phyloP scores from a whole-genome alignment of 30 jellyfish, hydroid and myxozoan species.

The Chrysaora quinquecirrha region DNA sequence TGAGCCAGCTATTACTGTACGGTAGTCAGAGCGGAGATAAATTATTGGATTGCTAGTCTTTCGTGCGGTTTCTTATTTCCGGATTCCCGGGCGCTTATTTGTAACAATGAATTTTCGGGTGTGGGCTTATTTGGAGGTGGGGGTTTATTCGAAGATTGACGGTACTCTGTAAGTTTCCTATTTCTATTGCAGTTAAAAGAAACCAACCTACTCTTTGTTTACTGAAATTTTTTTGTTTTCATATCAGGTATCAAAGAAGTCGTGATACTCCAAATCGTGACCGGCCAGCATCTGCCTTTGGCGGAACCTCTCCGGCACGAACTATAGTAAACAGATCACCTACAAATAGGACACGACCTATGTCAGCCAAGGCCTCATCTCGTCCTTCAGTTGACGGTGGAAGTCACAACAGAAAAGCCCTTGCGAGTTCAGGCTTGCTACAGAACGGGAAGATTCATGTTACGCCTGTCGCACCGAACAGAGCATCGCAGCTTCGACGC shows the following conservation, averaged over 20 bases:
- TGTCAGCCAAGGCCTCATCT: conserved; percentile 45
- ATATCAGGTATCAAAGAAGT: neutral
- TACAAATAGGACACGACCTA: conserved; percentile 40
- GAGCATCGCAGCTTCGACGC: conserved; percentile 48
- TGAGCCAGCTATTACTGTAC: no score
- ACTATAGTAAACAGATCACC: conserved; percentile 27
- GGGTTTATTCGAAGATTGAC: no score
- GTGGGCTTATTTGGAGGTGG: no score
- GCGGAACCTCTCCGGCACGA: conserved; percentile 12
- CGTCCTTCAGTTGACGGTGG: neutral
- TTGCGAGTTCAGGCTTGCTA: neutral
- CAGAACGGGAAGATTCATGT: conserved; percentile 19
- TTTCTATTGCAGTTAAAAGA: no score
- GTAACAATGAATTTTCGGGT: no score
- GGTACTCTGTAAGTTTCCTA: no score
- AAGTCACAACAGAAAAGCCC: neutral
- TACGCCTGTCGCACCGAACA: conserved; percentile 62
- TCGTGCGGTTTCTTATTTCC: no score
- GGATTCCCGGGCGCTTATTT: no score
- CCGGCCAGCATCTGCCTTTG: conserved; percentile 50
- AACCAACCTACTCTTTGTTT: no score
- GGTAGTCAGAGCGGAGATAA: no score
- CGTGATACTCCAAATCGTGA: conserved; percentile 2
- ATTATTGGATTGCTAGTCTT: no score
- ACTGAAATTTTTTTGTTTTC: no score